A percentile compares a stretch with the other conserved stretches of the same genome.
Conservation (phyloP, 1,140 invertebrate species). For the Cyclina sinensis region DNA sequence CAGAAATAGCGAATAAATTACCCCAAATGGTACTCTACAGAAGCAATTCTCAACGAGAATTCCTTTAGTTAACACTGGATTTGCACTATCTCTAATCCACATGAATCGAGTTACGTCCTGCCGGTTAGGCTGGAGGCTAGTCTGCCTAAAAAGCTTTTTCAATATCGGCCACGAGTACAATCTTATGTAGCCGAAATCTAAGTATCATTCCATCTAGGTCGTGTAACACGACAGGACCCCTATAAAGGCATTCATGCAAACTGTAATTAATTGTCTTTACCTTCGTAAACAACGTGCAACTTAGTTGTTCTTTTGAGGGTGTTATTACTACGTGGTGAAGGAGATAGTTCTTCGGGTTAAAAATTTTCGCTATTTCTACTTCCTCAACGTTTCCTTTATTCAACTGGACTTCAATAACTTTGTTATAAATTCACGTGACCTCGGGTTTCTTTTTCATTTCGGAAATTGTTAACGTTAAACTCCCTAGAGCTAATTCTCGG, state of each 20-base stretch:
- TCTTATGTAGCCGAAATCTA: no score
- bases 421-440: background rate
- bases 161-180: no score
- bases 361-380: background rate
- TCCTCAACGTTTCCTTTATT: background rate
- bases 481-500: background rate
- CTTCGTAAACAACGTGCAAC: background rate
- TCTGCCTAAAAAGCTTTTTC: no score
- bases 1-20: conserved; percentile 17
- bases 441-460: background rate
- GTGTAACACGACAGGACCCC: no score
- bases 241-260: background rate
- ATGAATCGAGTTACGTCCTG: no score
- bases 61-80: background rate
- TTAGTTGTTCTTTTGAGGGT: no score
- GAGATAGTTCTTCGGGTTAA: background rate
- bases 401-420: background rate
- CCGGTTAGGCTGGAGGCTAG: no score
- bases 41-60: conserved; percentile 18
- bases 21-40: conserved; percentile 34
- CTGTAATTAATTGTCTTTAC: background rate
- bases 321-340: background rate
- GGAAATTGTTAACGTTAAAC: background rate
- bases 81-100: no score
- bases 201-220: no score